A percentile compares a stretch with the other conserved stretches of the same genome.
Conservation (phyloP, 2,888 invertebrate species). For the Stictocephala bisonia region DNA sequence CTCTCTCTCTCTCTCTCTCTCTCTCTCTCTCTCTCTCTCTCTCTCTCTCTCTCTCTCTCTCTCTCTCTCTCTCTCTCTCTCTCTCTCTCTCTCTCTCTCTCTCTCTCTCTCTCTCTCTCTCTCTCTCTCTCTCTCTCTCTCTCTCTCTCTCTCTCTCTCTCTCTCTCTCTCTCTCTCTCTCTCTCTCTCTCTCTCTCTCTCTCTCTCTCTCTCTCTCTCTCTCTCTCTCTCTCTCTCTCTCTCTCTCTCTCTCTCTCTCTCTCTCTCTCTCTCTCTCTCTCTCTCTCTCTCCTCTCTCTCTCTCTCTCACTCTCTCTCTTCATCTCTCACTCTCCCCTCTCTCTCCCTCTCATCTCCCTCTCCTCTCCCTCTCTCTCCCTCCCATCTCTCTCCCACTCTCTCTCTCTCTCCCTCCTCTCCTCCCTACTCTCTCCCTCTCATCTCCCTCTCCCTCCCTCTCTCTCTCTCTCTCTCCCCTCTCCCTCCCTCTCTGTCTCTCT, state of each 20-base stretch:
- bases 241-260: background rate
- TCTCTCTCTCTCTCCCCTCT: background rate
- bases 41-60: background rate
- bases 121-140: background rate
- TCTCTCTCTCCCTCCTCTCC: background rate
- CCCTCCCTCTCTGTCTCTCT: background rate
- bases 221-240: background rate
- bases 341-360: background rate
- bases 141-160: background rate
- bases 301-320: background rate
- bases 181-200: background rate
- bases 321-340: background rate
- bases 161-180: background rate
- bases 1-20: background rate
- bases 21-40: background rate
- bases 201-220: background rate
- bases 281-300: background rate
- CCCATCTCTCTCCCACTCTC: background rate
- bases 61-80: background rate
- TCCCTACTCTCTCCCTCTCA: background rate
- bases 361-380: background rate
- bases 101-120: background rate
- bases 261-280: background rate
- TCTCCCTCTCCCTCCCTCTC: background rate
- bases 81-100: background rate